phyloP scores from a whole-genome alignment of 1,140 invertebrate species.

The Galleria mellonella region DNA sequence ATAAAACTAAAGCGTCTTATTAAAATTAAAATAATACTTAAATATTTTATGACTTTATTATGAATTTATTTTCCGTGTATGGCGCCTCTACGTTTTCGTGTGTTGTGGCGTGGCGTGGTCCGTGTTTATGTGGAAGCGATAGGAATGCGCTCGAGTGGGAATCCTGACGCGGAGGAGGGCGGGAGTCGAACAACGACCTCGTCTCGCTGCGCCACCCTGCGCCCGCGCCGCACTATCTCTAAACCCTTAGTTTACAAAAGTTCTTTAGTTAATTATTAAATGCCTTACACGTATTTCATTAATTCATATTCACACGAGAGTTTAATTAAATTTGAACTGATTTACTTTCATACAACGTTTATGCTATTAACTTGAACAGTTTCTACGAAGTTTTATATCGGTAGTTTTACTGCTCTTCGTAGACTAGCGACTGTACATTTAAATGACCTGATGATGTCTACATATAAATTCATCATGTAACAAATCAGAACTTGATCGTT shows the following conservation, averaged over 20 bases:
- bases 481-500: no score
- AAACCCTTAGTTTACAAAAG: background rate
- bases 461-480: no score
- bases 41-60: background rate
- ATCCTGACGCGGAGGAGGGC: constrained; percentile 22
- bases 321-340: background rate
- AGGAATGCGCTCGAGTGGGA: constrained; percentile 42
- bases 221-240: constrained; percentile 1
- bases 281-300: no score
- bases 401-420: no score
- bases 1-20: no score
- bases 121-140: constrained; percentile 17
- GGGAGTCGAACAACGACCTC: constrained; percentile 32
- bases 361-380: no score
- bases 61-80: background rate
- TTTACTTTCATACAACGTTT: no score
- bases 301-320: background rate
- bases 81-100: background rate
- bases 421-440: no score
- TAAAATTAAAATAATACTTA: no score
- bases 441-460: no score
- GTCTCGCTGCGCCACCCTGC: constrained; percentile 15
- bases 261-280: background rate
- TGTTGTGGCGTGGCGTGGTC: constrained; percentile 10
- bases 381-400: no score